Evolutionary conservation across 2,888 invertebrate genomes (phyloP), one percentile per base, ranked within the genome.

Genomic region (Philonicus albiceps): DNA sequence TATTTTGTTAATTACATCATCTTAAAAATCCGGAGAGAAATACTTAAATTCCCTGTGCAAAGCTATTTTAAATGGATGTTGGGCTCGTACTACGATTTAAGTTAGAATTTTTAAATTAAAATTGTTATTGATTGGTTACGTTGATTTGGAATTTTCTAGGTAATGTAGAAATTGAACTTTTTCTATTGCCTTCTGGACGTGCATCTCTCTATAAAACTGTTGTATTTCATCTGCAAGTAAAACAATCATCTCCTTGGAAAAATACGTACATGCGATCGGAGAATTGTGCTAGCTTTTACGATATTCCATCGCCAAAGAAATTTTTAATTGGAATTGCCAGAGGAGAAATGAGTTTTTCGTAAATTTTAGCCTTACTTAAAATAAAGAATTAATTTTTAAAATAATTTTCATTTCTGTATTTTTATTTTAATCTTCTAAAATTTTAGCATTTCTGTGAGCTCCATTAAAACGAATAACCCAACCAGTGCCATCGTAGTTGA

Each of bases 401-500:
- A 49, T 43, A 2, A 13, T 43, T 3, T 16, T 43, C n/a, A n/a
- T 49, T 49, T 16, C 49, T 3, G 34, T 49, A 1, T 49, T n/a
- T 49, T 49, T 49, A n/a, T 0, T 74, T 34, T 27, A 74, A 34
- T 74, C 64, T 1, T 64, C 64, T 64, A 64, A 19, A 11, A 64
- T 3, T 37, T 31, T 74, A 37, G 74, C 16, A 74, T 74, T 74
- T 74, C 13, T 37, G 34, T 74, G 74, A 74, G 27, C 37, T 19
- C 16, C 74, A n/a, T 34, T 30, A 16, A 92, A 92, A 2, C 87
- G 88, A 40, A 92, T 89, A 3, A 91, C 90, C 92, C 92, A 97
- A 27, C 97, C 97, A 1, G 94, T 93, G 7, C 96, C 96, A 37
- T 94, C 94, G 89, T 96, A 96, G 89, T 95, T 95, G 80, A 93